Conservation (phyloP, 2,113 vertebrate genomes). For the Laticauda colubrina region DNA sequence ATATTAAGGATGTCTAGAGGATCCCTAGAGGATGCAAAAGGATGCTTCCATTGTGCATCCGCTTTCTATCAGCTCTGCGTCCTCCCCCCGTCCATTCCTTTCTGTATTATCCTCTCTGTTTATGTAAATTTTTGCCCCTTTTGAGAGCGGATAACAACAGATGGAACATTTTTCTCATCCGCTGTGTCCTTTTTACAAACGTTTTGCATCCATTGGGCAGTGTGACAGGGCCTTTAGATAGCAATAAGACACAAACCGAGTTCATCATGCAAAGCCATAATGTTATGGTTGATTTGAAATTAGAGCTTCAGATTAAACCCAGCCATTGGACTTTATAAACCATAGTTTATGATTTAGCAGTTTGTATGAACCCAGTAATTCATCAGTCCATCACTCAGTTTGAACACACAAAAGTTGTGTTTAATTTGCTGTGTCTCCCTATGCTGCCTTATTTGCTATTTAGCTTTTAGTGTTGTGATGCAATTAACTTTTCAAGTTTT, state of each 20-base stretch:
- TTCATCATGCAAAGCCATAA: not conserved
- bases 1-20: too few species aligned
- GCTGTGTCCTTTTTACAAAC: too few species aligned
- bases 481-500: slow-evolving; percentile 10
- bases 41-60: too few species aligned
- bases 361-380: not conserved
- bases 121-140: too few species aligned
- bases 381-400: not conserved
- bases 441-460: slow-evolving; percentile 42
- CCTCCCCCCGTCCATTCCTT: too few species aligned
- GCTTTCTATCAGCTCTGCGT: too few species aligned
- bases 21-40: too few species aligned
- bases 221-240: too few species aligned
- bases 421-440: slow-evolving; percentile 22
- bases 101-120: too few species aligned
- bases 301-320: not conserved
- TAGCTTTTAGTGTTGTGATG: slow-evolving; percentile 20
- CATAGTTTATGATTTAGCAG: not conserved
- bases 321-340: not conserved
- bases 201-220: too few species aligned
- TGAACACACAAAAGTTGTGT: not conserved
- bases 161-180: too few species aligned
- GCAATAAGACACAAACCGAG: not conserved
- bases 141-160: too few species aligned
- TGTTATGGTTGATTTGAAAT: not conserved